These are phyloP conservation scores for Danionella cerebrum DNA, from an alignment of 2,113 vertebrate species.

Conservation along the genomic window DNA sequence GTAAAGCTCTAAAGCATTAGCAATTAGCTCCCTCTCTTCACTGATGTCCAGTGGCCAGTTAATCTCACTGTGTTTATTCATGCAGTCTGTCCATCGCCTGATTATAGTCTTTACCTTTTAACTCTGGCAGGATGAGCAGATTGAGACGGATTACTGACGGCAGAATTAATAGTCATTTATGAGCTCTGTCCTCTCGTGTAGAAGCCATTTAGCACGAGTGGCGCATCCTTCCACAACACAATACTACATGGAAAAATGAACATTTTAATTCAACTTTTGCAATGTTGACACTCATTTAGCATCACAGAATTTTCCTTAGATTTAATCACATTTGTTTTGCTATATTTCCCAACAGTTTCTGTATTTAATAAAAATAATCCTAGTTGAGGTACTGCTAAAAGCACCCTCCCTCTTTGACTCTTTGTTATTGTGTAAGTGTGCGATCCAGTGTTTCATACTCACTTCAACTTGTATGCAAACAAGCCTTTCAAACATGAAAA, in stretches of 20 bases:
- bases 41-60: neutral
- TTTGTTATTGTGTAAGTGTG: neutral
- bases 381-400: too few relatives aligned
- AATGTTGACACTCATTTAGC: neutral
- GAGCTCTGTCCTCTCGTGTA: neutral
- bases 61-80: slow-evolving; percentile 19
- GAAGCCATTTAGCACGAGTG: neutral
- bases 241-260: too few relatives aligned
- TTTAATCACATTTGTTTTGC: too few relatives aligned
- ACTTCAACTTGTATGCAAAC: neutral
- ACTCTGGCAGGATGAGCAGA: slow-evolving; percentile 23
- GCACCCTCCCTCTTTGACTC: too few relatives aligned
- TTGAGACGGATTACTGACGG: slow-evolving; percentile 6
- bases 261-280: neutral
- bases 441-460: neutral
- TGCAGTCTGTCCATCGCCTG: slow-evolving; percentile 10
- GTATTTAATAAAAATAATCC: too few relatives aligned
- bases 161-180: slow-evolving; percentile 14
- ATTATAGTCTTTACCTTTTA: slow-evolving; percentile 28
- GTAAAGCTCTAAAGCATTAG: neutral
- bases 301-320: too few relatives aligned
- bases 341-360: too few relatives aligned
- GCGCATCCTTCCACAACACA: neutral
- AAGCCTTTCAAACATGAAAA: slow-evolving; percentile 14
- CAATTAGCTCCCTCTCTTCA: slow-evolving; percentile 6